These are phyloP conservation scores for Python bivittatus DNA, from an alignment of 2,113 vertebrate genomes.

Conservation along the genomic window DNA sequence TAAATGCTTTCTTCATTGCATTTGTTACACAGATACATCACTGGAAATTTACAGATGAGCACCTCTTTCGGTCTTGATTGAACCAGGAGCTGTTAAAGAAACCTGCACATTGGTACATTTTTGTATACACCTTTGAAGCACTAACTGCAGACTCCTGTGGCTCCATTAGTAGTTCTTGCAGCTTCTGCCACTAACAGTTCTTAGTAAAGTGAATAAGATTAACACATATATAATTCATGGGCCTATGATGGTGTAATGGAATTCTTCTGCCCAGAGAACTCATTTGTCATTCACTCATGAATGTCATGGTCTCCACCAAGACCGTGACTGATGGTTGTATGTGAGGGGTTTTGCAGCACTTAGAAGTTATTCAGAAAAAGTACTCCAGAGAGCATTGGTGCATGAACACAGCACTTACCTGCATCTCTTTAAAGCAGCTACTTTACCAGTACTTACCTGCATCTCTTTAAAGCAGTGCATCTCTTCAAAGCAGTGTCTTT, in stretches of 20 bases:
- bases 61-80: neutral
- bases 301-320: conserved; percentile 63
- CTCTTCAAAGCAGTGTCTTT: neutral
- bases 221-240: conserved; percentile 67
- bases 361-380: conserved; percentile 43
- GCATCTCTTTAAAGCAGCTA: neutral
- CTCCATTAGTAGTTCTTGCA: conserved; percentile 39
- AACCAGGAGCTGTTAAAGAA: neutral
- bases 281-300: conserved; percentile 68
- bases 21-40: neutral
- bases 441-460: no score
- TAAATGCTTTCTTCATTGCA: neutral
- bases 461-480: neutral
- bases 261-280: conserved; percentile 65
- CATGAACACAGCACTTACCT: neutral
- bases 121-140: conserved; percentile 5
- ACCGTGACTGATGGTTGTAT: conserved; percentile 66
- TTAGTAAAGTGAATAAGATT: conserved; percentile 59
- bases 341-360: conserved; percentile 52
- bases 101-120: neutral
- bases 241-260: conserved; percentile 56
- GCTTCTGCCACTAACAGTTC: conserved; percentile 53
- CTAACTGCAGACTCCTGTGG: neutral
- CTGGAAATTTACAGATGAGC: neutral
- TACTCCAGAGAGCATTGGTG: neutral